Evolutionary conservation across 2,888 invertebrate species (phyloP), one percentile per base, ranked within the genome.

Genomic region (Linyphia triangularis): DNA sequence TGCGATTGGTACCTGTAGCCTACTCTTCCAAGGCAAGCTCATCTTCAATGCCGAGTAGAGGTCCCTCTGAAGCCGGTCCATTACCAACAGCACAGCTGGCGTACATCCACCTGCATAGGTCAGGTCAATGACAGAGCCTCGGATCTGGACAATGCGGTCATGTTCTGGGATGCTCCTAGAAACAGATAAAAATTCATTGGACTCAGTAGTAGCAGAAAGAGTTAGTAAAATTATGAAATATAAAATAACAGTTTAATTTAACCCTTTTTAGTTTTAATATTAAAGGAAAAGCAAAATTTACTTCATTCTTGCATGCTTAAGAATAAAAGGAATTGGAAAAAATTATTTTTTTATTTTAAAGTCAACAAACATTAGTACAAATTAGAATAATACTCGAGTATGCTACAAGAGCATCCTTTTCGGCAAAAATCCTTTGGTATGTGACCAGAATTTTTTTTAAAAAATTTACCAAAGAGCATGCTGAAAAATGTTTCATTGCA

Each of bases 81-180:
- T 96, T 69, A 97, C 94, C n/a, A 97, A 94, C 79, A 97, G 94
- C 85, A 97, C 97, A 43, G 96, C 95, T 0, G 96, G 95, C 7
- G 94, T 94, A 73, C 94, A 94, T 0, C 95, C 95, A n/a, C 95
- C 95, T 26, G 93, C 93, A 91, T 96, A 96, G 28, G 94, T 94
- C 91, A 96, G 95, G 93, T 97, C 96, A 88, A 97, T 96, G 13
- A 97, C 95, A 0, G 97, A 96, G 6, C 97, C 97, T 43, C 90
- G 77, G n/a, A 91, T 91, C 43, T 90, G 90, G 9, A 91, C 91
- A 82, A 97, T 95, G 88, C 97, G 94, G 3, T 96, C 95, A 93
- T 97, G 97, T 75, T 95, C 95, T 0, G 97, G 96, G 90, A 97
- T 96, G 43, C 96, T 96, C 93, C 96, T 96, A 91, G n/a, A 51